phyloP scores from a whole-genome alignment of 2,797 vertebrate genomes.

The Takifugu ocellatus region DNA sequence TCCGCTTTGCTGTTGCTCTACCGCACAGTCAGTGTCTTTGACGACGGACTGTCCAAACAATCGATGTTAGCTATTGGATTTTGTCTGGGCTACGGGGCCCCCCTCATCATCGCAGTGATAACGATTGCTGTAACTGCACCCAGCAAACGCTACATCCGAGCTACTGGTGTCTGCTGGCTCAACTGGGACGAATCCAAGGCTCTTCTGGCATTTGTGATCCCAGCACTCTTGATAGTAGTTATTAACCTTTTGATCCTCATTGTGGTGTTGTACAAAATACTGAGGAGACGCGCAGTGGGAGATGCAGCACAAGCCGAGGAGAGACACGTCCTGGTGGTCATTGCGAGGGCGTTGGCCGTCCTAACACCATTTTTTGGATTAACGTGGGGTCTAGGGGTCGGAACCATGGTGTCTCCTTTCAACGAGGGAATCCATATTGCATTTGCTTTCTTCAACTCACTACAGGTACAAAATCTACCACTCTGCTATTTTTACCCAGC shows the following conservation, averaged over 20 bases:
- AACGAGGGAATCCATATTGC: slow-evolving; percentile 45
- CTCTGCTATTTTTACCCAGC: not conserved
- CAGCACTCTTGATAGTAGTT: slow-evolving; percentile 81
- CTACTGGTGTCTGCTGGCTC: slow-evolving; percentile 78
- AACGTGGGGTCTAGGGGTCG: slow-evolving; percentile 88
- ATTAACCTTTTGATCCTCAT: slow-evolving; percentile 80
- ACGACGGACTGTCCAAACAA: slow-evolving; percentile 73
- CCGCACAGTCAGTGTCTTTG: slow-evolving; percentile 81
- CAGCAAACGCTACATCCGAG: slow-evolving; percentile 59
- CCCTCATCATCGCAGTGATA: slow-evolving; percentile 80
- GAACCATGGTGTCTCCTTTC: slow-evolving; percentile 18
- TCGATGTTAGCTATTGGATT: slow-evolving; percentile 80
- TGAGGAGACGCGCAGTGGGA: slow-evolving; percentile 72
- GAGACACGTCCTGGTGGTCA: slow-evolving; percentile 73
- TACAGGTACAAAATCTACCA: slow-evolving; percentile 60
- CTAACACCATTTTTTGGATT: slow-evolving; percentile 88
- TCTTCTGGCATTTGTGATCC: slow-evolving; percentile 86
- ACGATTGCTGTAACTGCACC: slow-evolving; percentile 84
- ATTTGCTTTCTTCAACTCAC: slow-evolving; percentile 73
- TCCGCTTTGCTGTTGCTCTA: slow-evolving; percentile 87
- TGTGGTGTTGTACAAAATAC: slow-evolving; percentile 83
- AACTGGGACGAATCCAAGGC: slow-evolving; percentile 80
- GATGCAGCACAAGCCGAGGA: slow-evolving; percentile 71
- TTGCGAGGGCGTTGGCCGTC: slow-evolving; percentile 81
- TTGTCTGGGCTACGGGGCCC: slow-evolving; percentile 82